A percentile compares a stretch with the other conserved stretches of the same genome.
Conservation (phyloP, 2,113 vertebrate genomes). For the Oxyura jamaicensis region DNA sequence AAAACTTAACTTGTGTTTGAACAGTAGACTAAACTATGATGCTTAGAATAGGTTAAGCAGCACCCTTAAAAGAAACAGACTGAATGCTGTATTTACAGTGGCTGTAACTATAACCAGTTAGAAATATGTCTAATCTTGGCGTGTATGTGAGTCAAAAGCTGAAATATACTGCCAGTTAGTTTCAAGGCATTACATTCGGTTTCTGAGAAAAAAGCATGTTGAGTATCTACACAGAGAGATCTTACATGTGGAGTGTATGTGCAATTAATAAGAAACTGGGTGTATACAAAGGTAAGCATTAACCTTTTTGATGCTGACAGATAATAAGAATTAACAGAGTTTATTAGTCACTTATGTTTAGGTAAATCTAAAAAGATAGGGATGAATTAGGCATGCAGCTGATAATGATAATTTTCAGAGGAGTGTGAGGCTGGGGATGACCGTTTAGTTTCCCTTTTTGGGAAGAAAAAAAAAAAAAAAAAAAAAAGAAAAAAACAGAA, state of each 20-base stretch:
- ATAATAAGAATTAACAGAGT: not conserved
- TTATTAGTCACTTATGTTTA: not conserved
- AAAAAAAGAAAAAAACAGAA: not conserved
- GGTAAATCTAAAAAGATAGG: not conserved
- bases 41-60: conserved; percentile 19
- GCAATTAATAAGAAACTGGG: not conserved
- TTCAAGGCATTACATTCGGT: not conserved
- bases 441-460: not conserved
- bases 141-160: not conserved
- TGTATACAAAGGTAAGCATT: not conserved
- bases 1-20: not conserved
- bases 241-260: not conserved
- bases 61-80: not conserved
- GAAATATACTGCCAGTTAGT: conserved; percentile 21
- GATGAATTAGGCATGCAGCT: not conserved
- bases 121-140: conserved; percentile 32
- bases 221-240: not conserved
- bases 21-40: not conserved
- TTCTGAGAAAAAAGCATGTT: not conserved
- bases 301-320: not conserved
- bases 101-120: not conserved
- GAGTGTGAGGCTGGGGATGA: not conserved
- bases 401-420: not conserved
- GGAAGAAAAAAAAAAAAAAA: not conserved
- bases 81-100: conserved; percentile 6